Evolutionary conservation across 2,888 invertebrate species (phyloP), one percentile per base, ranked within the genome.

Genomic region (Thereva unica): DNA sequence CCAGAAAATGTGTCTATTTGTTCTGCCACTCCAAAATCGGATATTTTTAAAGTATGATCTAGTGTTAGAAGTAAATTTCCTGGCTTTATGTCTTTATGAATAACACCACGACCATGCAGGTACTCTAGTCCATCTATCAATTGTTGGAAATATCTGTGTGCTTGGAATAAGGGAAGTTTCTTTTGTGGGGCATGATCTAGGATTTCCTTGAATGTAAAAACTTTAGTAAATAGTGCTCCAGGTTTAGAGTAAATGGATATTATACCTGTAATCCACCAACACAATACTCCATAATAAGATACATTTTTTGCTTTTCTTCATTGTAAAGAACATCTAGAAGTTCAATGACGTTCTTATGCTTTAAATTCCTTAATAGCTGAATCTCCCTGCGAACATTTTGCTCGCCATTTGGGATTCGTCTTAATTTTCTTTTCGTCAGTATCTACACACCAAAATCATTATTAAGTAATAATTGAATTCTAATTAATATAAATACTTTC

Each of bases 41-140:
- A 95, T 74, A 99, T 98, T 83, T 99, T 99, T 68, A 99, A 84
- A 56, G 90, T 92, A 73, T 93, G 92, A 77, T 96, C 93, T 23
- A 93, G 85, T 1, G 95, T 92, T 12, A 99, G 84, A 50, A 99
- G 85, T 67, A 99, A 84, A 83, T 99, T 99, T 64, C 97, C 97
- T 1, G 98, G 98, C 80, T 99, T 99, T 70, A 99, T 98, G 80
- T 99, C 99, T 82, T 99, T 99, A 82, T 99, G 99, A 64, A 99
- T 89, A 44, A 99, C 93, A 54, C 97, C 91, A 82, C 93, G 91
- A 69, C 95, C 91, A 77, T 98, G 97, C 73, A 98, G 84, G 81
- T 97, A 97, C 81, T 97, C 95, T 75, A 97, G 83, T 12, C 98
- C 98, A 76, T 95, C 90, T 64, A 98, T 84, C 72, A 99, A 83